phyloP scores from a whole-genome alignment of 2,888 invertebrate species.

The Drosophila leonis region DNA sequence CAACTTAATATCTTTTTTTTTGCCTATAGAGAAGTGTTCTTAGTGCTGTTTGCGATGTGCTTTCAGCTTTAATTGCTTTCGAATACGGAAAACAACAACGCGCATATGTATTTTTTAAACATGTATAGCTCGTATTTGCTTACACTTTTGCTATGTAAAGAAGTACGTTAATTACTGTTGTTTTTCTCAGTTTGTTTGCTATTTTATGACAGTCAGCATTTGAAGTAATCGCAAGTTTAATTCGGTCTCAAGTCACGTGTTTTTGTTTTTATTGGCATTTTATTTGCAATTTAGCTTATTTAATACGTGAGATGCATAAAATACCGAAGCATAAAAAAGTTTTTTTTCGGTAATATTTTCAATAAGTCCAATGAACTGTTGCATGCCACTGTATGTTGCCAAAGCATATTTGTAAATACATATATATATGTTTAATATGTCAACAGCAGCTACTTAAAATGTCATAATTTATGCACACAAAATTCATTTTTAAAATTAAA shows the following conservation, averaged over 20 bases:
- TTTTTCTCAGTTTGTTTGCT: slow-evolving; percentile 12
- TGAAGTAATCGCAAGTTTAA: slow-evolving; percentile 22
- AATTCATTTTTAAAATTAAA: slow-evolving; percentile 1
- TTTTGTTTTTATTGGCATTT: slow-evolving; percentile 43
- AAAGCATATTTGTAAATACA: background rate
- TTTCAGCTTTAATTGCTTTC: slow-evolving; percentile 33
- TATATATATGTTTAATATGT: slow-evolving; percentile 5
- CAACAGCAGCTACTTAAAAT: slow-evolving; percentile 51
- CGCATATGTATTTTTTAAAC: background rate
- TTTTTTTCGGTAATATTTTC: slow-evolving; percentile 3
- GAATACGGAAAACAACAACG: slow-evolving; percentile 10
- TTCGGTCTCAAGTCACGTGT: slow-evolving; percentile 45
- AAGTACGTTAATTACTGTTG: slow-evolving; percentile 56
- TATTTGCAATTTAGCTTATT: slow-evolving; percentile 39
- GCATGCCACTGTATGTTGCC: slow-evolving; percentile 9
- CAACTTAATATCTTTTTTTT: slow-evolving; percentile 13
- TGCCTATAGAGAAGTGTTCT: slow-evolving; percentile 1
- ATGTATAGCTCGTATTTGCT: background rate
- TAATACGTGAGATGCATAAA: slow-evolving; percentile 40
- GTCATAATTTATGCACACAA: slow-evolving; percentile 39
- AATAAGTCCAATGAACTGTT: background rate
- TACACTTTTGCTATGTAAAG: slow-evolving; percentile 1
- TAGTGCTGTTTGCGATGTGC: slow-evolving; percentile 6
- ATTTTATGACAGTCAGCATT: slow-evolving; percentile 48
- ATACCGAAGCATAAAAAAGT: slow-evolving; percentile 6